phyloP scores from a whole-genome alignment of 2,113 vertebrate species.

The Melanotaenia duboulayi region DNA sequence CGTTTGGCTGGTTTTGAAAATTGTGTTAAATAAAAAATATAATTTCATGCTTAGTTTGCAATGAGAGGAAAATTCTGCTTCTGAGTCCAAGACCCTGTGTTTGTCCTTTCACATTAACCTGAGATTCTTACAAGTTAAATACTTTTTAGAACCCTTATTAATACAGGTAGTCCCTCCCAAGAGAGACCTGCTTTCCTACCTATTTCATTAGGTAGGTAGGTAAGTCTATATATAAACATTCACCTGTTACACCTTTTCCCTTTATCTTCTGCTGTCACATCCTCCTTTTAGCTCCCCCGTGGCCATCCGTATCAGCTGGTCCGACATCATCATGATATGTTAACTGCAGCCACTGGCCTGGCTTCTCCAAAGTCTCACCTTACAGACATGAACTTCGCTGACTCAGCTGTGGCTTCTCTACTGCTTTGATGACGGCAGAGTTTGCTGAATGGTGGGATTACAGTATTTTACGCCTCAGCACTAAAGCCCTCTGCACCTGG shows the following conservation, averaged over 20 bases:
- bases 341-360: neutral
- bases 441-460: conserved; percentile 24
- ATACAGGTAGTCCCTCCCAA: no score
- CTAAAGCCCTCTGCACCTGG: conserved; percentile 36
- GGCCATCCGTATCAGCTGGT: neutral
- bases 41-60: neutral
- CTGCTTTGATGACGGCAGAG: conserved; percentile 16
- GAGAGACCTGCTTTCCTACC: no score
- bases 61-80: no score
- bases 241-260: neutral
- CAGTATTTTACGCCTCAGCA: conserved; percentile 31
- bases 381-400: neutral
- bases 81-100: no score
- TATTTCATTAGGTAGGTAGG: no score
- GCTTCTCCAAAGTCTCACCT: conserved; percentile 17
- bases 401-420: conserved; percentile 22
- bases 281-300: neutral
- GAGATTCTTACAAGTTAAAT: no score
- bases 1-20: neutral
- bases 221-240: no score
- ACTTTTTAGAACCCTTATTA: no score
- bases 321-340: conserved; percentile 1
- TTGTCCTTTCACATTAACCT: no score
- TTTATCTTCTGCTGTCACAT: neutral
- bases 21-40: neutral